Percentiles rank a stretch among this genome's conserved stretches.
Evolutionary conservation across 1,140 invertebrate species (phyloP).

Genomic region (Hormaphis cornu): DNA sequence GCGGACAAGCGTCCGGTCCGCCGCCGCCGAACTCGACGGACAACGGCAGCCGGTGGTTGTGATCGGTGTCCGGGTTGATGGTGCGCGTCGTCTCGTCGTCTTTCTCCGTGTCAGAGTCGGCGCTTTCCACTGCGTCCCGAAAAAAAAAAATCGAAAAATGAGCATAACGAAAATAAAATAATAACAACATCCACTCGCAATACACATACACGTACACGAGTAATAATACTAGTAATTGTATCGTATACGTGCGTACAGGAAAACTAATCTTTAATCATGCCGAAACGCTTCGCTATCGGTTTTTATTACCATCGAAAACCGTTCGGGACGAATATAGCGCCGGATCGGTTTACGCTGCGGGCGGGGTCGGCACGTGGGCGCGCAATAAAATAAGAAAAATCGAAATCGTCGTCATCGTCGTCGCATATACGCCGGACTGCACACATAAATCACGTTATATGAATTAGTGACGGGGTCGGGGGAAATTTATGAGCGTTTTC

Average conservation of each 20-base stretch:
- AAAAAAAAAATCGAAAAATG: not conserved
- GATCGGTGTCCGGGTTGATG: slow-evolving; percentile 25
- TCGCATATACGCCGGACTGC: not conserved
- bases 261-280: slow-evolving; percentile 28
- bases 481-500: slow-evolving; percentile 27
- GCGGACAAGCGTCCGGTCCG: not conserved
- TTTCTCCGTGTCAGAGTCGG: slow-evolving; percentile 19
- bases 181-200: too few relatives aligned
- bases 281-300: slow-evolving; percentile 28
- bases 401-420: slow-evolving; percentile 24
- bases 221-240: too few relatives aligned
- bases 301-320: slow-evolving; percentile 16
- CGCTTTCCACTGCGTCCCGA: slow-evolving; percentile 15
- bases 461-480: slow-evolving; percentile 29
- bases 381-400: slow-evolving; percentile 30
- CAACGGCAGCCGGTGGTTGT: slow-evolving; percentile 7
- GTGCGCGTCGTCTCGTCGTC: slow-evolving; percentile 17
- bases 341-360: slow-evolving; percentile 4
- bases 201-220: too few relatives aligned
- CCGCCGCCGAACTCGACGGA: not conserved
- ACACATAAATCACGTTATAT: slow-evolving; percentile 31
- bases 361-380: slow-evolving; percentile 1
- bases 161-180: too few relatives aligned
- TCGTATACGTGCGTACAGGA: not conserved
- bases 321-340: slow-evolving; percentile 19